These are phyloP conservation scores for Gonatopus flavifemur DNA, from an alignment of 1,140 invertebrate genomes.

Conservation along the genomic window DNA sequence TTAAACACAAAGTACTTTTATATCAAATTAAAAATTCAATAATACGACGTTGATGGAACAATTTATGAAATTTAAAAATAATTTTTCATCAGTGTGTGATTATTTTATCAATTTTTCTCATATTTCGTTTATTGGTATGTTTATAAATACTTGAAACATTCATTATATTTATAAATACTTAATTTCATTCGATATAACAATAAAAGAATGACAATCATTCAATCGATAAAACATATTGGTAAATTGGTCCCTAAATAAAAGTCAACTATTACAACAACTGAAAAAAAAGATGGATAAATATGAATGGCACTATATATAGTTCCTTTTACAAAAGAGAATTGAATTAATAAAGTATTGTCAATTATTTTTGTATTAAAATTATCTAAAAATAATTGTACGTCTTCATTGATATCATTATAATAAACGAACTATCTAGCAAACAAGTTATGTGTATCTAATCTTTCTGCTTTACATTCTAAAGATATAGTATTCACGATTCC, in stretches of 20 bases:
- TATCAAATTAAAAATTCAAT: too few species aligned
- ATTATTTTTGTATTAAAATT: constrained; percentile 7
- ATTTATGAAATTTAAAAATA: too few species aligned
- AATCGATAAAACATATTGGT: constrained; percentile 13
- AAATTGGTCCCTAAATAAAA: constrained; percentile 17
- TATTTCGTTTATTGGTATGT: too few species aligned
- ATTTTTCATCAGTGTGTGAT: too few species aligned
- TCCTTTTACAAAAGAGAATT: too few species aligned
- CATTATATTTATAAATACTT: constrained; percentile 9
- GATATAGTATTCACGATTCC: constrained; percentile 10
- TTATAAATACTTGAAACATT: too few species aligned
- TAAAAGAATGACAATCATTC: constrained; percentile 18
- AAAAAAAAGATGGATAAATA: constrained; percentile 11
- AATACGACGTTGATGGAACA: too few species aligned
- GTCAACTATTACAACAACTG: constrained; percentile 6
- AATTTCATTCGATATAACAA: constrained; percentile 18
- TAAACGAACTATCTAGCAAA: constrained; percentile 9
- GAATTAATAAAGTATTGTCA: too few species aligned
- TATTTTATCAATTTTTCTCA: too few species aligned
- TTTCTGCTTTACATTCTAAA: too few species aligned
- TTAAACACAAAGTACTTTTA: too few species aligned
- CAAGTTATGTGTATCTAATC: too few species aligned
- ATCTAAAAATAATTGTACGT: constrained; percentile 12
- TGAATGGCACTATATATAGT: constrained; percentile 27
- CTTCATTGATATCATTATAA: constrained; percentile 7